phyloP scores from a whole-genome alignment of 2,888 invertebrate species.

The Drosophila quinaria region DNA sequence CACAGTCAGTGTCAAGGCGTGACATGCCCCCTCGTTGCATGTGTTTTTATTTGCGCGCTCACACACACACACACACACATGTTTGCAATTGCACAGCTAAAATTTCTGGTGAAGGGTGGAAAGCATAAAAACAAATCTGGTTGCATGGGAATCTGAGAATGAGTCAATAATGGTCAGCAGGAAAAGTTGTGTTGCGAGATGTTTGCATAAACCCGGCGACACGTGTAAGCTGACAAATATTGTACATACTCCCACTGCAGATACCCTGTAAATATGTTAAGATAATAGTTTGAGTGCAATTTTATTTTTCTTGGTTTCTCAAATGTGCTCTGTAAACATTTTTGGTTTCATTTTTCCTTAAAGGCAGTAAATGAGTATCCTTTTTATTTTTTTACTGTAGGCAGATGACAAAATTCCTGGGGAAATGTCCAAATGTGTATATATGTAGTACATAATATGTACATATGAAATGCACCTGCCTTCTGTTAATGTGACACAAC shows the following conservation, averaged over 20 bases:
- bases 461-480: conserved; percentile 23
- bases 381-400: neutral
- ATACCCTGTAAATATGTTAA: conserved; percentile 1
- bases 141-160: conserved; percentile 4
- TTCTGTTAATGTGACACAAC: conserved; percentile 27
- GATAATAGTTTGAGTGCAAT: neutral
- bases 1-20: conserved; percentile 14
- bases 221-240: neutral
- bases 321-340: neutral
- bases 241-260: neutral
- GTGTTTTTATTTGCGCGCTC: conserved; percentile 13
- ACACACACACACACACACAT: conserved; percentile 19
- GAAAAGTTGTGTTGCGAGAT: neutral
- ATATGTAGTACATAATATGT: neutral
- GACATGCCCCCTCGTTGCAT: neutral
- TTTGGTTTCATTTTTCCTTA: neutral
- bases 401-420: conserved; percentile 14
- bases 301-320: neutral
- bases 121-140: neutral
- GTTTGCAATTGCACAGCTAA: conserved; percentile 12
- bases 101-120: conserved; percentile 1
- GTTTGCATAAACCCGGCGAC: conserved; percentile 16
- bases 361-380: neutral
- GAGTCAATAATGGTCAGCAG: conserved; percentile 16
- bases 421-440: neutral